Conservation (phyloP, 2,797 vertebrate genomes). For the Zalophus californianus region DNA sequence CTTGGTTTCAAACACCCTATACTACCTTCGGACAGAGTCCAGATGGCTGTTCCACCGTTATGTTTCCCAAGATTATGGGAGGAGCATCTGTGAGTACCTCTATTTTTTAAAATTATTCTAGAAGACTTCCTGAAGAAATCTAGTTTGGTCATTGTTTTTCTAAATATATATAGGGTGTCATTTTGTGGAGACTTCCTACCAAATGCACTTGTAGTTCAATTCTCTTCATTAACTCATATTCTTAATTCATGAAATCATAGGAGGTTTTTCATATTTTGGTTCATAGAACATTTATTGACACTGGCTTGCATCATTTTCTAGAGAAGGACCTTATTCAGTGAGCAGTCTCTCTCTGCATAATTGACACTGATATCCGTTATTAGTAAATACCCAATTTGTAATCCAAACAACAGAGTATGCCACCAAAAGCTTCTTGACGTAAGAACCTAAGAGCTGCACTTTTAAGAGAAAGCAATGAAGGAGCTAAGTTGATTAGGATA, state of each 20-base stretch:
- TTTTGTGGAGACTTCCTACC: background rate
- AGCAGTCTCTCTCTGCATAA: background rate
- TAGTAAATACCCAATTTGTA: background rate
- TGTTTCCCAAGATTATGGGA: slow-evolving; percentile 98
- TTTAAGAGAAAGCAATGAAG: background rate
- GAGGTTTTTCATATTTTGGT: background rate
- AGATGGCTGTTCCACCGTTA: slow-evolving; percentile 96
- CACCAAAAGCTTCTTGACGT: background rate
- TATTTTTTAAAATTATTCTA: slow-evolving; percentile 21
- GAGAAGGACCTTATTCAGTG: background rate
- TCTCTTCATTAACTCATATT: background rate
- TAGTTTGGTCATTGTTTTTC: background rate
- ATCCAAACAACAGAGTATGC: background rate
- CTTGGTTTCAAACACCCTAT: slow-evolving; percentile 99
- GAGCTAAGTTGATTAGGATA: background rate
- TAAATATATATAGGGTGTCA: background rate
- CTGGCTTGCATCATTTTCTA: background rate
- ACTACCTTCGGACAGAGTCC: slow-evolving; percentile 97
- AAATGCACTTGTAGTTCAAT: background rate
- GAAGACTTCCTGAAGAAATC: slow-evolving; percentile 31
- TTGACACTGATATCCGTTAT: background rate
- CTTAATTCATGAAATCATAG: background rate
- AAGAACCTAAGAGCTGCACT: background rate
- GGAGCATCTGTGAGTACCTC: slow-evolving; percentile 94
- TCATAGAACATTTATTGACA: background rate